phyloP scores from a whole-genome alignment of 2,888 invertebrate species.

The Limnephilus auricula region DNA sequence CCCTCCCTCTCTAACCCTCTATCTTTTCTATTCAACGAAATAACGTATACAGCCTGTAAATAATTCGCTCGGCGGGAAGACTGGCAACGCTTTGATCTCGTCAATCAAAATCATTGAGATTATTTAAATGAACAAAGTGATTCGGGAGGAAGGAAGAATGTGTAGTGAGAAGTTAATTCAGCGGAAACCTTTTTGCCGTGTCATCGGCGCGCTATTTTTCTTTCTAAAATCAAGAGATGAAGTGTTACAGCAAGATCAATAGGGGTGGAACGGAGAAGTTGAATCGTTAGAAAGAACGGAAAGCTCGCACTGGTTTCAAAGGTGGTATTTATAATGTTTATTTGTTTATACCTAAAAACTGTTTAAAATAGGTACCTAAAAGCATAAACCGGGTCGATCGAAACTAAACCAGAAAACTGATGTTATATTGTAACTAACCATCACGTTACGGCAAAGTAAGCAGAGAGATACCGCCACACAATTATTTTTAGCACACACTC shows the following conservation, averaged over 20 bases:
- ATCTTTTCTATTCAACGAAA: slow-evolving; percentile 58
- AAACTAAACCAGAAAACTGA: no score
- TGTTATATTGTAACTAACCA: no score
- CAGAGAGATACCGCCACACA: no score
- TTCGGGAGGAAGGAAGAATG: slow-evolving; percentile 27
- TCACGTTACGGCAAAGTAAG: no score
- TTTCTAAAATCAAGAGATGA: slow-evolving; percentile 18
- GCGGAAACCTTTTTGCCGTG: slow-evolving; percentile 19
- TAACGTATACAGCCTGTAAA: slow-evolving; percentile 61
- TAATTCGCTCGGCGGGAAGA: slow-evolving; percentile 62
- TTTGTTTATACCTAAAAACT: not conserved
- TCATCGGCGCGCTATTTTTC: slow-evolving; percentile 37
- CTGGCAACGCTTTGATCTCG: slow-evolving; percentile 62
- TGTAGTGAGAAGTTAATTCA: slow-evolving; percentile 45
- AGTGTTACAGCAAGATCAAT: slow-evolving; percentile 25
- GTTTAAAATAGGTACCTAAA: no score
- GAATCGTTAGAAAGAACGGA: not conserved
- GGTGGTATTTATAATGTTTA: not conserved
- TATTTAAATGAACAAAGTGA: slow-evolving; percentile 45
- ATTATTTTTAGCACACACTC: no score
- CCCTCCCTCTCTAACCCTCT: slow-evolving; percentile 41
- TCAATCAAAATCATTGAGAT: slow-evolving; percentile 55
- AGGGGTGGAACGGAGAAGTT: not conserved
- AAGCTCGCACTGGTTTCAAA: not conserved
- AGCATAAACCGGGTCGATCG: no score